Base-by-base conservation (phyloP, 1,140 invertebrate genomes). In the Aricia agestis region DNA sequence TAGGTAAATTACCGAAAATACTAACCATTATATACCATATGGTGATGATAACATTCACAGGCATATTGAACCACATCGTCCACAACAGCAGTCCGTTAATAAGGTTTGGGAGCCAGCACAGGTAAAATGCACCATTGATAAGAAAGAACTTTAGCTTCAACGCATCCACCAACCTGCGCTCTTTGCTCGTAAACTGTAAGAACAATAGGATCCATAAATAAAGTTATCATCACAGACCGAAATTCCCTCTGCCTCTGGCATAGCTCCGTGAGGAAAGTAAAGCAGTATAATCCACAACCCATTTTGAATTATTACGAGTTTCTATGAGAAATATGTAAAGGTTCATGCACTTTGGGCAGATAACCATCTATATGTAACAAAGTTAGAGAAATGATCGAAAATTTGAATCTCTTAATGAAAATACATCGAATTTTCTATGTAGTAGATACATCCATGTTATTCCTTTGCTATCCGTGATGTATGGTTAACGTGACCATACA, bases 1-100 rank as follows among this genome's bases (percentile, higher is more conserved):
- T 3, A 32, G 32, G 6, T 32, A n/a, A n/a, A 32, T 6, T 32
- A 32, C 2, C 2, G 32, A 32, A 32, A 32, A 45, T 45, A 74
- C 93, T 91, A 87, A 96, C 96, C 96, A 97, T 97, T 59, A 96
- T 93, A 80, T 97, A 96, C 96, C 96, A 97, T 32, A 96, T 84
- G 69, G 87, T 89, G 59, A 96, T 93, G n/a, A 97, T 93, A 11
- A 94, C 86, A 80, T 92, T 93, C 10, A 93, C 89, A 5, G 96
- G 95, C 67, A 96, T 90, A 71, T 95, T 89, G 75, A 95, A 94
- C 96, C 96, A 97, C 71, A 95, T 91, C 1, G 93, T 94, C 96
- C 96, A 97, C 6, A 97, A 79, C 11, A 97, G 81, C 65, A 96
- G 82, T 9, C 95, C 95, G 84, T 96, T 97, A 6, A 97, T 89